Evolutionary conservation across 1,140 invertebrate species (phyloP), one percentile per base, ranked within the genome.

Genomic region (Heterodera carotae): DNA sequence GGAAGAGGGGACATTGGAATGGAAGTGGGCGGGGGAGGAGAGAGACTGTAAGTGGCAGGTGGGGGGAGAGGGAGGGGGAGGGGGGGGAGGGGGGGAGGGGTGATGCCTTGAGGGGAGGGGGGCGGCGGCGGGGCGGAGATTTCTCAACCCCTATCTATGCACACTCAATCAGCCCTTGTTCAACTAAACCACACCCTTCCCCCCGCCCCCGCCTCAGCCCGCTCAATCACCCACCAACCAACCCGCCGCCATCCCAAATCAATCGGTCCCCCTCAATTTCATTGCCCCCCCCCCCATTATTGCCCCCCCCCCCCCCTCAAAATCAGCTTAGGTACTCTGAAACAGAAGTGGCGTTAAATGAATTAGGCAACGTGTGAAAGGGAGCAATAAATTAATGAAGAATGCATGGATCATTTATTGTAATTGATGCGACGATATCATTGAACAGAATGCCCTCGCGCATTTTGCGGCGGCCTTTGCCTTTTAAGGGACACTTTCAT

Each of bases 71-170:
- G 33, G 27, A n/a, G n/a, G 62, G 6, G n/a, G 22, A 25, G 62
- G 27, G 25, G n/a, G 62, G 33, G 62, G 62, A 29, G 6, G 62
- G 48, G 48, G 12, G 4, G 18, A 18, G 10, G 62, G 62, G 62
- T 18, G 59, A 29, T 12, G 29, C 6, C n/a, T n/a, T 25, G n/a
- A 25, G 18, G 8, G 29, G n/a, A 2, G 59, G n/a, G 18, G 59
- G 59, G n/a, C n/a, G n/a, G n/a, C n/a, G 59, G 22, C 8, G 6
- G 62, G 62, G 62, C 62, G 62, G 62, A 53, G 62, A 66, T 25
- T 66, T 25, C 25, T 5, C 27, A 10, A 22, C 62, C 62, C 62
- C 33, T 25, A 22, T 12, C 62, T 22, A 29, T 0, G 6, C 59
- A 1, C n/a, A 1, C 29, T 2, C 39, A 39, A 39, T 39, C 39